Evolutionary conservation across 2,797 vertebrate species (phyloP), one percentile per base, ranked within the genome.

Genomic region (Coranthus polyacanthus): DNA sequence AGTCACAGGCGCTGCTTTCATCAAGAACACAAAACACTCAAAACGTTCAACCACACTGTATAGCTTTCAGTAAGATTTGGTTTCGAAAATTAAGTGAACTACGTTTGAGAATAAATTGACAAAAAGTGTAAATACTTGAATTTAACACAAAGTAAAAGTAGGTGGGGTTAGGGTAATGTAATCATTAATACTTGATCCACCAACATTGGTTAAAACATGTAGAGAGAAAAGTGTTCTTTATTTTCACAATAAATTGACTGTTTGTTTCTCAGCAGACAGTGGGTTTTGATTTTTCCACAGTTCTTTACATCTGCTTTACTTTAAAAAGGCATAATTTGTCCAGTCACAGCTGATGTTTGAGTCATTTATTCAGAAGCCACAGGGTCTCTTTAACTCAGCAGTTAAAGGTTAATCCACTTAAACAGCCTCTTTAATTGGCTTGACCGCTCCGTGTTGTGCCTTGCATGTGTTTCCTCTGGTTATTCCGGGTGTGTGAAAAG

Each of bases 391-490:
- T 73, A 68, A 59, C 70, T 66, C 57, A 26, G 46, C 74, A 70
- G 64, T 84, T 79, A 79, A 64, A 45, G 70, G 78, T 82, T 92
- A 90, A 92, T 88, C 82, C 71, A 81, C 71, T 83, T 84, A 82
- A 88, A 86, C 21, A 17, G 46, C 66, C 52, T 83, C 70, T 65
- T 79, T 92, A 88, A 91, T 82, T 84, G 73, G 80, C 79, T 85
- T 84, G 80, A 70, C 72, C 26, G 44, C 43, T 37, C 26, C 49
- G 64, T 54, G 73, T 63, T 65, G 78, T 62, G 64, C 67, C 32
- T 59, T 34, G 43, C 84, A 68, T 83, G 77, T 58, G 77, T 72
- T 82, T 86, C 66, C 71, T 76, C 54, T 2, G 45, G 72, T 82
- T 86, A 88, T 83, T 91, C 71, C 72, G 61, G 85, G 72, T 59